phyloP scores from a whole-genome alignment of 2,888 invertebrate genomes.

The Sesia apiformis region DNA sequence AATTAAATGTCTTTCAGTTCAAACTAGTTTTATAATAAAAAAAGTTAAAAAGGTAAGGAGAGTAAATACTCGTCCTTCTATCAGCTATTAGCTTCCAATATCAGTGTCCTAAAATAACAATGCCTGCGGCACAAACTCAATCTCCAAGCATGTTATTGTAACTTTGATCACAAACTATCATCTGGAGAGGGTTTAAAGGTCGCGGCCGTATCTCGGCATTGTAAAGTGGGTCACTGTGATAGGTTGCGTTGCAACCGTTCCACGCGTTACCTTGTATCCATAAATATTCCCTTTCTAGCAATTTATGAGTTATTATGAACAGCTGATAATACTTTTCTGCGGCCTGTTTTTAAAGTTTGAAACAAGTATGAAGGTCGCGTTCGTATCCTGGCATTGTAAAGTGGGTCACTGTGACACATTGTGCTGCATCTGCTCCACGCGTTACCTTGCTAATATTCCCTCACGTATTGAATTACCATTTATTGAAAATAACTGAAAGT shows the following conservation, averaged over 20 bases:
- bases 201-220: background rate
- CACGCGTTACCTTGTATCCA: background rate
- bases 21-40: no score
- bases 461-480: no score
- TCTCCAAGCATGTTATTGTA: no score
- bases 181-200: background rate
- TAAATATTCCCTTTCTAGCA: background rate
- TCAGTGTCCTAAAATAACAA: no score
- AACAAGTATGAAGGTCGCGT: background rate
- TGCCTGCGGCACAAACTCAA: no score
- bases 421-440: background rate
- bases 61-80: no score
- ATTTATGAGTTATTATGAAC: background rate
- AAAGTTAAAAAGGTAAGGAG: no score
- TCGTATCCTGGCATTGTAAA: background rate
- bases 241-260: background rate
- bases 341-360: background rate
- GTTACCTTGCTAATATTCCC: background rate
- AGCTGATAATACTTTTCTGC: background rate
- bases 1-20: no score
- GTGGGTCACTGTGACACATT: background rate
- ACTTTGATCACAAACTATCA: background rate
- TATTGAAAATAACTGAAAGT: no score
- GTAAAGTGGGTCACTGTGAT: background rate
- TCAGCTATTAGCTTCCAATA: no score